Conservation (phyloP, 2,797 vertebrate species). For the Hoplostethus mediterraneus region DNA sequence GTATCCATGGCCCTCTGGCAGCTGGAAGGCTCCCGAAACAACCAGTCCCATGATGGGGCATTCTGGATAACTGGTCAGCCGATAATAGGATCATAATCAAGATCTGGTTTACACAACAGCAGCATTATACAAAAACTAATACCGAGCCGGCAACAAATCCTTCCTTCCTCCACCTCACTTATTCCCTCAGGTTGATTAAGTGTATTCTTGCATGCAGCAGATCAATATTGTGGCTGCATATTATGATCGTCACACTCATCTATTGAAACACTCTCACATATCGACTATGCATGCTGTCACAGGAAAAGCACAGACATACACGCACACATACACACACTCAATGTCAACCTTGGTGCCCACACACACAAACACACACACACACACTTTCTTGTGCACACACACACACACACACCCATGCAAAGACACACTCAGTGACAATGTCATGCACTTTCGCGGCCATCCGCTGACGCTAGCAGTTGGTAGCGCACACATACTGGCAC, state of each 20-base stretch:
- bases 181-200: constrained; percentile 34
- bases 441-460: no score
- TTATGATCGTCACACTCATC: no score
- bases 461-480: no score
- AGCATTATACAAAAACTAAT: constrained; percentile 66
- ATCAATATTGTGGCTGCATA: neutral
- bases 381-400: no score
- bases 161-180: constrained; percentile 16
- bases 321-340: no score
- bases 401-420: neutral
- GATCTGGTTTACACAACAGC: constrained; percentile 63
- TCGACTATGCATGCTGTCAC: no score
- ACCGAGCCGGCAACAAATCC: constrained; percentile 61
- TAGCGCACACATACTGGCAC: neutral
- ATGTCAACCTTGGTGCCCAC: neutral
- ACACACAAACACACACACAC: no score
- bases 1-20: constrained; percentile 20
- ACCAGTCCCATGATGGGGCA: constrained; percentile 61
- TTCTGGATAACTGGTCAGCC: constrained; percentile 30
- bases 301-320: no score
- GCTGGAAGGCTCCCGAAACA: constrained; percentile 30
- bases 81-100: constrained; percentile 79
- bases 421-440: neutral
- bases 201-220: neutral
- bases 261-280: no score